Conservation (phyloP, 2,113 vertebrate species). For the Aphyosemion australe region DNA sequence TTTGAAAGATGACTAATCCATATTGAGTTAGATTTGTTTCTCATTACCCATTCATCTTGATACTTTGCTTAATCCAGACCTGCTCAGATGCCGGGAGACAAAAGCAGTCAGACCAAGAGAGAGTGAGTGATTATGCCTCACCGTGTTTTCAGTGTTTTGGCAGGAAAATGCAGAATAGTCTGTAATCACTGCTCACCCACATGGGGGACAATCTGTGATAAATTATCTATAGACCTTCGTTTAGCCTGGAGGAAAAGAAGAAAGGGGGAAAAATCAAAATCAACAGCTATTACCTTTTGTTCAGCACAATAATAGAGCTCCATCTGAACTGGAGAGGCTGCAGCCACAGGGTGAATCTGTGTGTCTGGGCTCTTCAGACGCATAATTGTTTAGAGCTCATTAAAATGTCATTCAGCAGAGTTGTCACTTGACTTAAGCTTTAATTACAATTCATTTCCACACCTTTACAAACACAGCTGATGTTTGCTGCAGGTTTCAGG, state of each 20-base stretch:
- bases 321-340: neutral
- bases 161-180: slow-evolving; percentile 9
- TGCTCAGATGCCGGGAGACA: neutral
- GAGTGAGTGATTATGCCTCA: neutral
- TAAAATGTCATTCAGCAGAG: no score
- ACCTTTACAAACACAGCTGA: no score
- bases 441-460: no score
- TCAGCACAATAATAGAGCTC: slow-evolving; percentile 16
- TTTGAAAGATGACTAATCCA: no score
- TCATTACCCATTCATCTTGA: neutral
- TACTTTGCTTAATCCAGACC: slow-evolving; percentile 7
- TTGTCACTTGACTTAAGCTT: no score
- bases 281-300: slow-evolving; percentile 3
- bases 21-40: neutral
- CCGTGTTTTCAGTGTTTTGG: slow-evolving; percentile 9
- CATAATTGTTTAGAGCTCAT: no score
- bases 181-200: slow-evolving; percentile 23
- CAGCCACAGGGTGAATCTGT: no score
- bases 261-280: neutral
- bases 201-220: slow-evolving; percentile 16
- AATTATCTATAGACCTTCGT: slow-evolving; percentile 11
- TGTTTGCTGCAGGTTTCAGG: no score
- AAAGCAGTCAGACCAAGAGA: neutral
- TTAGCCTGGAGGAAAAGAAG: slow-evolving; percentile 4
- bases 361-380: no score